Evolutionary conservation across 2,797 vertebrate genomes (phyloP), one percentile per base, ranked within the genome.

Genomic region (Sphaeramia orbicularis): DNA sequence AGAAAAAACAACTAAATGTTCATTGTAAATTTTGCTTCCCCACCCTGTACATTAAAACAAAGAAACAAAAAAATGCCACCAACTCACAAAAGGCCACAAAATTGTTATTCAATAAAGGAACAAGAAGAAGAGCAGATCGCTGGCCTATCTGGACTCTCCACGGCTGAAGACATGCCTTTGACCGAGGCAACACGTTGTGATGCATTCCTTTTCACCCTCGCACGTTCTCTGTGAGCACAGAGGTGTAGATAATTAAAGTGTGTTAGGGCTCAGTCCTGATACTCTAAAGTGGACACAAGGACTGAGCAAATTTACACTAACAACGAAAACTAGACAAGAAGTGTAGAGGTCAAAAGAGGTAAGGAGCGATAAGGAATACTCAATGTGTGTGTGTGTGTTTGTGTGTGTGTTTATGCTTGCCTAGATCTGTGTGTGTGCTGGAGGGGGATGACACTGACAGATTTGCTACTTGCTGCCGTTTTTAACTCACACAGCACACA

Each of bases 231-330:
- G 64, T 56, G 36, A 53, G 65, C 18, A 38, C 21, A 52, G 54
- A 73, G 75, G 68, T 68, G 71, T 71, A 16, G 65, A 66, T 83
- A 53, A 77, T 85, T 75, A 79, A 62, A 78, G 76, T 74, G 48
- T 66, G 65, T 63, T 66, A 45, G 52, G 43, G 54, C 75, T 74
- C 79, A 76, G 44, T 51, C 67, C 42, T 65, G 61, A 71, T 77
- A 37, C 12, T 1, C 37, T 54, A 40, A 41, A 27, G 54, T 53
- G 62, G 62, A 66, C 52, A 58, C 7, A 66, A 44, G 59, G 32
- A 68, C 44, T 16, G 50, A 43, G 35, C 12, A 42, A 51, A 41
- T 7, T 12, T 32, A 27, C 38, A 10, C 12, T 40, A 49, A 18
- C 52, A 60, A 59, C 27, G 16, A 56, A 66, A 71, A 74, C 58